Conservation (phyloP, 2,797 vertebrate genomes). For the Sitta carolinensis region DNA sequence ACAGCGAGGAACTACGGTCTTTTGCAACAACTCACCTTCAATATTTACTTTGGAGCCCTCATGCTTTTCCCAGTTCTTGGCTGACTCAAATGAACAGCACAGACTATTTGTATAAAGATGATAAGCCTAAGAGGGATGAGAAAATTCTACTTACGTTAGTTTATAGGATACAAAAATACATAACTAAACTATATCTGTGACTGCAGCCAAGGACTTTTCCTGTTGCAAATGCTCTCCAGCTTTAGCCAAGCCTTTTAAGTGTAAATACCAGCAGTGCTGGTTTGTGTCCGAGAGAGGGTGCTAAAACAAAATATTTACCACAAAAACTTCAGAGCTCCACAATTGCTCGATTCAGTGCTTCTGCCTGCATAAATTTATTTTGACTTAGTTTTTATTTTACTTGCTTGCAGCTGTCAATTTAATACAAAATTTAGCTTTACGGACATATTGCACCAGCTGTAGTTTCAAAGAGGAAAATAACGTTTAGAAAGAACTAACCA, state of each 20-base stretch:
- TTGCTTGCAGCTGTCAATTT: neutral
- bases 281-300: conserved; percentile 50
- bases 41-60: neutral
- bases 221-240: neutral
- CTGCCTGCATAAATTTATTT: neutral
- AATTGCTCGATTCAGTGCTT: neutral
- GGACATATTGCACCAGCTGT: neutral
- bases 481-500: neutral
- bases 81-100: neutral
- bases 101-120: neutral
- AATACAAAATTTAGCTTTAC: neutral
- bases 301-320: conserved; percentile 8
- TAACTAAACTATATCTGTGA: neutral
- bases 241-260: neutral
- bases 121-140: neutral
- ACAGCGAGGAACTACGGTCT: rapidly evolving
- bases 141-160: neutral
- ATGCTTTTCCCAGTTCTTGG: neutral
- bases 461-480: neutral
- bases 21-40: neutral
- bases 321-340: neutral
- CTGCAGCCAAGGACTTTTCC: neutral
- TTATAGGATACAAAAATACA: neutral
- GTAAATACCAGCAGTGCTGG: neutral
- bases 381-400: neutral